Evolutionary conservation across 2,113 vertebrate species (phyloP), one percentile per base, ranked within the genome.

Genomic region (Rhinoptilus africanus): DNA sequence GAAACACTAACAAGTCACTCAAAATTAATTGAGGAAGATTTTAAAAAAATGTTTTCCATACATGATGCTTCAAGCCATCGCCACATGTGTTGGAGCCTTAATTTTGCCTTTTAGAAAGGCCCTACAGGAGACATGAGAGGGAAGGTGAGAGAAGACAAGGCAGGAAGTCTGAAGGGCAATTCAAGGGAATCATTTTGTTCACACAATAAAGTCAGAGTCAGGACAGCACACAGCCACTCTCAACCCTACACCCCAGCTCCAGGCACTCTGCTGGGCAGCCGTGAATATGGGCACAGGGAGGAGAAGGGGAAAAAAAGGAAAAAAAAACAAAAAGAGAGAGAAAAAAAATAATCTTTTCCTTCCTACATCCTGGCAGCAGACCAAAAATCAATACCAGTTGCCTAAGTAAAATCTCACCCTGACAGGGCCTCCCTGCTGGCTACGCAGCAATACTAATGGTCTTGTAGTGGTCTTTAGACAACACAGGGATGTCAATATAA

Each of bases 401-500:
- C 92, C 96, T 96, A 96, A 95, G 97, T 98, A 96, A 98, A 98
- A 98, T 96, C 97, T 98, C 91, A 97, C 81, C 63, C 89, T 96
- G 97, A 97, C 97, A 97, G 90, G 80, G 87, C 88, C 93, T 98
- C 97, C 94, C 95, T 97, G 92, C 95, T 97, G 93, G 94, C 85
- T 96, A 82, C 24, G 1, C 79, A 92, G 96, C 95, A 97, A 97
- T 97, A 97, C 96, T 97, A 97, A 96, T 97, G 94, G 96, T 85
- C 95, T 98, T 97, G 93, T 95, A 92, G 86, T 97, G 97, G 97
- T 96, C 96, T 97, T 98, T 96, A 95, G 80, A 95, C 96, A 98
- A 95, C 89, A 92, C 93, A 77, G 95, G 84, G 88, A 96, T 98
- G 98, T 98, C 98, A 97, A 98, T 98, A 98, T 80, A 92, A 99